Conservation (phyloP, 2,888 invertebrate genomes). For the Xiphydria camelus region DNA sequence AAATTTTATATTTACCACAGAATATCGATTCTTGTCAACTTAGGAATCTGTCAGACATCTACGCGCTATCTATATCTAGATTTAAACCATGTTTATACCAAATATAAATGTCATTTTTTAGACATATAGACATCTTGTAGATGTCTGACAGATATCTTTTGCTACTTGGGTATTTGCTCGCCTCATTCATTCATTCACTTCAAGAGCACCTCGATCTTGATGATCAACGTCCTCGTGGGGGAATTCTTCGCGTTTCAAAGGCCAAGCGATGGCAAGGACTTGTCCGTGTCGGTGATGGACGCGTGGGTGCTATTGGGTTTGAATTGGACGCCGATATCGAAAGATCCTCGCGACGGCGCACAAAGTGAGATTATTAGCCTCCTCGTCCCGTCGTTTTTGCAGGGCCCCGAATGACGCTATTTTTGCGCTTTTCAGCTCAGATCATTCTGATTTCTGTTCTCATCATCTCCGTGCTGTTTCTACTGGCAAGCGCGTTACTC, state of each 20-base stretch:
- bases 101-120: conserved; percentile 15
- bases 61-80: too few species aligned
- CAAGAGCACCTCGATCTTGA: conserved; percentile 48
- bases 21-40: too few species aligned
- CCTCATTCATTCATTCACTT: conserved; percentile 5
- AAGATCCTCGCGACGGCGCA: conserved; percentile 30
- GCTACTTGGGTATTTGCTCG: not conserved
- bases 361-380: conserved; percentile 33
- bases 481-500: conserved; percentile 45
- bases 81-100: too few species aligned
- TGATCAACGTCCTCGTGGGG: conserved; percentile 49
- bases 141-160: too few species aligned
- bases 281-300: conserved; percentile 39
- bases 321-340: conserved; percentile 46
- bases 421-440: conserved; percentile 35
- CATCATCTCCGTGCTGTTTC: conserved; percentile 37
- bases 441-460: conserved; percentile 40
- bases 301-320: conserved; percentile 46
- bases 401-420: too few species aligned
- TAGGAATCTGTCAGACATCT: too few species aligned
- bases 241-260: conserved; percentile 36
- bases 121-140: conserved; percentile 42
- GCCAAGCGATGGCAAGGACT: conserved; percentile 33
- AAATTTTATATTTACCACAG: too few species aligned
- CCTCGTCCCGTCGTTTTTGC: too few species aligned